Percentiles rank a stretch among this genome's conserved stretches.
phyloP scores from a whole-genome alignment of 2,113 vertebrate genomes.

The Falco punctatus region DNA sequence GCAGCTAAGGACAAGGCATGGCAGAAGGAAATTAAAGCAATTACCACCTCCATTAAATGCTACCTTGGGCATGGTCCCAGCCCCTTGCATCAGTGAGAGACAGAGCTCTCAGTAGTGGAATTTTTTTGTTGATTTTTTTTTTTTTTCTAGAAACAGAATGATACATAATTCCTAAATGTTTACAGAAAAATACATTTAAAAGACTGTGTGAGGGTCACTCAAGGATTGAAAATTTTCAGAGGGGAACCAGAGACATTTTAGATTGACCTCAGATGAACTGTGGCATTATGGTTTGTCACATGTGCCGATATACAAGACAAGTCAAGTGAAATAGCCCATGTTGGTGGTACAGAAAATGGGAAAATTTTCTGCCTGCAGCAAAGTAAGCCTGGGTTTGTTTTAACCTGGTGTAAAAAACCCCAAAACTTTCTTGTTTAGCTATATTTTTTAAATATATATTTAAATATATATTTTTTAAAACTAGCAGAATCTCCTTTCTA shows the following conservation, averaged over 20 bases:
- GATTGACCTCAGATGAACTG: not conserved
- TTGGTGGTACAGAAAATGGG: not conserved
- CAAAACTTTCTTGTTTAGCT: not conserved
- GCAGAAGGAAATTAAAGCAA: not conserved
- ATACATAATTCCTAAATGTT: not conserved
- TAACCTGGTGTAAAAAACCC: not conserved
- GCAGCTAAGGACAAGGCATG: not conserved
- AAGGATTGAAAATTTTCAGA: not conserved
- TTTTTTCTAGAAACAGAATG: not conserved
- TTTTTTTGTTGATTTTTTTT: not conserved
- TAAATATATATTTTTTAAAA: not conserved
- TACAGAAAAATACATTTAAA: not conserved
- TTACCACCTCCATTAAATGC: not conserved
- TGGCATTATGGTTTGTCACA: not conserved
- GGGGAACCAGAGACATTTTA: not conserved
- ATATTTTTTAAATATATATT: not conserved
- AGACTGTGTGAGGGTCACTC: not conserved
- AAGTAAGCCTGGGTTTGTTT: not conserved
- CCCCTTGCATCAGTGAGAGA: not conserved
- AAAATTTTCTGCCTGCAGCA: not conserved
- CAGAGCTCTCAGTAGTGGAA: not conserved
- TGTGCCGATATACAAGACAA: not conserved
- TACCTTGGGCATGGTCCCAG: not conserved
- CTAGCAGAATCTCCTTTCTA: not conserved
- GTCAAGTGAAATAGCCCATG: not conserved